phyloP scores from a whole-genome alignment of 1,140 invertebrate species.

The Hormaphis cornu region DNA sequence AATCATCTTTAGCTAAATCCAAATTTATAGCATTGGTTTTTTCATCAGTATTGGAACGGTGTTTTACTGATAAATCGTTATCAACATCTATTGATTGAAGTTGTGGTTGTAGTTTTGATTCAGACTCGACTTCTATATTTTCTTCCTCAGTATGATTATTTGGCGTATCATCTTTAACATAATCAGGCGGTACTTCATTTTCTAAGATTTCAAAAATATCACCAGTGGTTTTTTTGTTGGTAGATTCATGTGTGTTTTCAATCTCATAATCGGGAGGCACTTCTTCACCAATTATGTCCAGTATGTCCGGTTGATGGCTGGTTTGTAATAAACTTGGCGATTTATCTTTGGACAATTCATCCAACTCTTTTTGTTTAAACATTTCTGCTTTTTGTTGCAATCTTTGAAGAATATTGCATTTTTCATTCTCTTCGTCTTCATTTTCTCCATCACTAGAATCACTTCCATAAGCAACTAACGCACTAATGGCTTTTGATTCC shows the following conservation, averaged over 20 bases:
- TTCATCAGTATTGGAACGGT: background rate
- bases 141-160: background rate
- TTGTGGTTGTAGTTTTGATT: background rate
- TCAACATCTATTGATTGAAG: background rate
- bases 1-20: background rate
- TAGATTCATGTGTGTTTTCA: background rate
- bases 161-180: background rate
- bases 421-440: background rate
- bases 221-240: background rate
- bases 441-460: slow-evolving; percentile 22
- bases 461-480: slow-evolving; percentile 25
- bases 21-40: background rate
- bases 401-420: slow-evolving; percentile 9
- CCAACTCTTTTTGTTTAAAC: slow-evolving; percentile 13
- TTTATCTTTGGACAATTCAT: background rate
- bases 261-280: slow-evolving; percentile 12
- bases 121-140: background rate
- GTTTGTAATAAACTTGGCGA: background rate
- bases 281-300: slow-evolving; percentile 16
- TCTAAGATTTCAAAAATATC: slow-evolving; percentile 24
- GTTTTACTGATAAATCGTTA: background rate
- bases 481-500: slow-evolving; percentile 8
- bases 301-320: background rate
- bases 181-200: slow-evolving; percentile 17
- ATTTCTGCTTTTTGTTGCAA: slow-evolving; percentile 25